These are phyloP conservation scores for Procavia capensis DNA, from an alignment of 2,113 vertebrate species.

Conservation along the genomic window DNA sequence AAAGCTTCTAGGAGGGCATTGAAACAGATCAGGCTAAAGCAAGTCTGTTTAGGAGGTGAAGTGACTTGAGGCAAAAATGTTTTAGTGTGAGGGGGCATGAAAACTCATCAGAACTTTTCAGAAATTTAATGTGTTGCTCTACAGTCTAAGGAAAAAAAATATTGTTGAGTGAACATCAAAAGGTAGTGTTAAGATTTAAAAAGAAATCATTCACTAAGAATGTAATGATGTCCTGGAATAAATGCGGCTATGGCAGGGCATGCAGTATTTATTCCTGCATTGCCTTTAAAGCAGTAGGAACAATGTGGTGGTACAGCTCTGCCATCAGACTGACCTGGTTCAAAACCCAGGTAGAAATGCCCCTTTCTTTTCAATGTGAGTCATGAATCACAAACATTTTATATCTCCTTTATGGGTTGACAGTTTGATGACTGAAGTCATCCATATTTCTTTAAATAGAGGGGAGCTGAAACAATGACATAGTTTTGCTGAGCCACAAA, in stretches of 20 bases:
- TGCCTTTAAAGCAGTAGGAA: background rate
- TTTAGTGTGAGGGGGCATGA: background rate
- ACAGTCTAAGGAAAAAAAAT: background rate
- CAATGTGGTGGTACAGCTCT: background rate
- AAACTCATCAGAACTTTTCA: background rate
- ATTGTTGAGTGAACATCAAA: background rate
- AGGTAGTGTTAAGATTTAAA: background rate
- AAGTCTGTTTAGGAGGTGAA: background rate
- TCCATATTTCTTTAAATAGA: conserved; percentile 35
- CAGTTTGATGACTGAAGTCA: conserved; percentile 22
- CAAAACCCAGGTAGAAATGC: background rate
- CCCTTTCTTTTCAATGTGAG: conserved; percentile 16
- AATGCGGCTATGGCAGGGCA: background rate
- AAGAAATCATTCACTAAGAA: background rate
- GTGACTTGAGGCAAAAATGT: background rate
- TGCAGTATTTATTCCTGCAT: background rate
- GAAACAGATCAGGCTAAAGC: background rate
- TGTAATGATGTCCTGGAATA: background rate
- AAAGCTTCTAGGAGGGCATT: background rate
- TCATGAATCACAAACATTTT: background rate
- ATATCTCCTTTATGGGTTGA: background rate
- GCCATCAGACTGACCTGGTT: background rate
- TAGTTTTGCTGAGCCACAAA: background rate
- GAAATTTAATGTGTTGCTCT: background rate
- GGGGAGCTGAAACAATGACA: background rate